These are phyloP conservation scores for Carcina quercana DNA, from an alignment of 2,888 invertebrate genomes.

Conservation along the genomic window DNA sequence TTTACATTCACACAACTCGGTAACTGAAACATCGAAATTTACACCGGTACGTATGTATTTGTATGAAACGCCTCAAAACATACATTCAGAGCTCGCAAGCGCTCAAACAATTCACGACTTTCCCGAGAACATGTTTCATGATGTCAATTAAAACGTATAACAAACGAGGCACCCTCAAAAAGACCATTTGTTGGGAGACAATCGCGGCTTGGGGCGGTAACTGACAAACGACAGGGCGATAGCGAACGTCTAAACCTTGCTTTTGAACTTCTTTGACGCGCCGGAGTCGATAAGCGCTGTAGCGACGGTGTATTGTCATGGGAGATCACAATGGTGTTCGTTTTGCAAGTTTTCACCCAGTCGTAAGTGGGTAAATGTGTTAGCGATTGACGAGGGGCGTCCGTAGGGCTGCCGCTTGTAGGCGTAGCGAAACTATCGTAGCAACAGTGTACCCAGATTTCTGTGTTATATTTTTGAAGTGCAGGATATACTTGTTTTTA, in stretches of 20 bases:
- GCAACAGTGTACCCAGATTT: too few species aligned
- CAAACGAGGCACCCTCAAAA: constrained; percentile 46
- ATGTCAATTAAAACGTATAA: constrained; percentile 53
- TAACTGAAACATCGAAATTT: too few species aligned
- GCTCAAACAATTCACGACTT: too few species aligned
- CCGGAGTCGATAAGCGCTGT: constrained; percentile 55
- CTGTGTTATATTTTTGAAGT: too few species aligned
- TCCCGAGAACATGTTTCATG: too few species aligned
- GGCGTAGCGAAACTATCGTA: too few species aligned
- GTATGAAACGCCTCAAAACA: too few species aligned
- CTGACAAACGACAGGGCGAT: constrained; percentile 62
- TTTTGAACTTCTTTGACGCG: constrained; percentile 71
- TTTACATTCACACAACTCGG: too few species aligned
- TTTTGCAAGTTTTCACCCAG: constrained; percentile 69
- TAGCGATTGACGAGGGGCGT: constrained; percentile 61
- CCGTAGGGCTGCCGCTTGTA: constrained; percentile 3
- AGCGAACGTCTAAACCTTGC: constrained; percentile 60
- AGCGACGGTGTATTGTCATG: constrained; percentile 39
- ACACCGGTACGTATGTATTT: too few species aligned
- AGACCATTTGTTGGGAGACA: constrained; percentile 64
- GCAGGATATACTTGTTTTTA: too few species aligned
- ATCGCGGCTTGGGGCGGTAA: constrained; percentile 54
- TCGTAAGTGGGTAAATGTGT: constrained; percentile 69
- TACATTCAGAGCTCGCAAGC: too few species aligned
- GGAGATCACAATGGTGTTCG: constrained; percentile 52